Evolutionary conservation across 2,888 invertebrate species (phyloP), one percentile per base, ranked within the genome.

Genomic region (Agapetus fuscipes): DNA sequence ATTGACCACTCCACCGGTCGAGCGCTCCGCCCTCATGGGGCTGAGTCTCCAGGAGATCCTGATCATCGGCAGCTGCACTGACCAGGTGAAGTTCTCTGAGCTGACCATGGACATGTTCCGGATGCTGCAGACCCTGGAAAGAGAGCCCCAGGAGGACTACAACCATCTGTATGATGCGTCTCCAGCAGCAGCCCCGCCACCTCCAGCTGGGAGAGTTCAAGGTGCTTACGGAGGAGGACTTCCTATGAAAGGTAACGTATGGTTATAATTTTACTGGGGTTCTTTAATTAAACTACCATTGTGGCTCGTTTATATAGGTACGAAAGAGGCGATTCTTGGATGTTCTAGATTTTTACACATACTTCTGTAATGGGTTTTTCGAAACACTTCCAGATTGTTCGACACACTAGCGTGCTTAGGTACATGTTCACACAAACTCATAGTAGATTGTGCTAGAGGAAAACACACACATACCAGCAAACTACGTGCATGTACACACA

Each of bases 51-150:
- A 94, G 70, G 95, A 96, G 67, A 90, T 91, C 49, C 71, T 96
- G 41, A 90, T 96, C 49, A 83, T 96, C 41, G 95, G 96, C 41
- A 93, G 93, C 60, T 84, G 86, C 54, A 79, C 84, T 49, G 89
- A 93, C 56, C 95, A 96, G 73, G 88, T 93, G 20, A 94, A 94
- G 64, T 95, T 94, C 66, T 93, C 91, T 50, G 95, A 96, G 63
- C 68, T 96, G 51, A 95, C 95, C 10, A 82, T 96, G 75, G 96
- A 96, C 66, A 96, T 96, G 96, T 96, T 89, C 64, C 75, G 95
- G 53, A 94, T 96, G 82, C 73, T 95, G 43, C 96, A 96, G 65
- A 91, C 91, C 1, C 65, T 96, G 44, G 96, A 96, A 60, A 71
- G 91, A 48, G 94, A 96, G 58, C 89, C 91, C 9, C 82, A 85